Base-by-base conservation (phyloP, 2,113 vertebrate genomes). In the Myotis yumanensis region DNA sequence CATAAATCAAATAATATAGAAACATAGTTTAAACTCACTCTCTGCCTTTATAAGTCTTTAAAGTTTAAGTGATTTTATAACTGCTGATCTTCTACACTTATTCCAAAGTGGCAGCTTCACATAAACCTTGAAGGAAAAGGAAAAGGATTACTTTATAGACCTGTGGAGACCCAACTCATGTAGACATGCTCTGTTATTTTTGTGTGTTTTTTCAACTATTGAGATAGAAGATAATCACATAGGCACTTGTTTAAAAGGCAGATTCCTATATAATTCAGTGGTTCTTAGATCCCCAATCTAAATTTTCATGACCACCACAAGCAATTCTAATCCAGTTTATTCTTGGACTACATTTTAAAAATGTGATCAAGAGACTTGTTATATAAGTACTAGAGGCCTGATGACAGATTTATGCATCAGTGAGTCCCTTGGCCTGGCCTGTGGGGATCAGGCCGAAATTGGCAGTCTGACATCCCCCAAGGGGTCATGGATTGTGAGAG, bases 1-100 rank as follows among this genome's bases (percentile, higher is more conserved):
- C 40, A 84, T 96, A 86, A 97, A 94, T 96, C n/a, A 95, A 93
- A 77, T 82, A 97, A 95, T 22, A 86, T 71, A 91, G 96, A 96
- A 95, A 14, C 23, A 59, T 25, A 54, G 35, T 66, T 97, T 93
- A 93, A 81, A 51, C 35, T 69, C 7, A 17, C 3, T 48, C 69
- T 83, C 17, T 71, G 80, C 83, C 18, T 92, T 94, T 85, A 86
- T 64, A 35, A 57, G 57, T 87, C 91, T 82, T 57, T 48, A 48
- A 92, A 84, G 16, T 96, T 77, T 94, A 94, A 96, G 40, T 35
- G 25, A 85, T 94, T 94, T 96, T 77, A 77, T 91, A 95, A 88
- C 2, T 11, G 69, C 11, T 35, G 12, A 9, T 28, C 89, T 81
- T 72, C 57, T 93, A 69, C n/a, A 73, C 18, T 51, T 88, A 88